These are phyloP conservation scores for Phoxinus phoxinus DNA, from an alignment of 2,113 vertebrate genomes.

Conservation along the genomic window DNA sequence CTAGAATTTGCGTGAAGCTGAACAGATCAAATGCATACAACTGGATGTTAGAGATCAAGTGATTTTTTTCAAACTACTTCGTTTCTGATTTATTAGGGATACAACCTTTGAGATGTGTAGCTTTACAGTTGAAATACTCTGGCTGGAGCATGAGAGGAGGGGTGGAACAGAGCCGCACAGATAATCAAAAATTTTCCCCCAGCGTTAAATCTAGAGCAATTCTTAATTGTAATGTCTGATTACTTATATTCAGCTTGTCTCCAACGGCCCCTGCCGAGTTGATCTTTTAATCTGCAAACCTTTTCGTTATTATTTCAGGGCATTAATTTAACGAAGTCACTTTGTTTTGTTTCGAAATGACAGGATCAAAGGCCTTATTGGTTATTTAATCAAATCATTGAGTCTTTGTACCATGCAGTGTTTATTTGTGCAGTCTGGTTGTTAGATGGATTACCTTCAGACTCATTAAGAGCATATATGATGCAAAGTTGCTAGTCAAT, in stretches of 20 bases:
- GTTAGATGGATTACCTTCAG: slow-evolving; percentile 5
- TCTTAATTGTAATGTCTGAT: slow-evolving; percentile 41
- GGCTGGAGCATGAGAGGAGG: not conserved
- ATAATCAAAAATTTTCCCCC: not conserved
- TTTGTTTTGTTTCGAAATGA: slow-evolving; percentile 30
- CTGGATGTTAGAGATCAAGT: slow-evolving; percentile 18
- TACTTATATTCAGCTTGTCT: slow-evolving; percentile 18
- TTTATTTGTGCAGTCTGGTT: not conserved
- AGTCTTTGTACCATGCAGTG: slow-evolving; percentile 10
- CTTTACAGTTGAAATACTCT: not conserved
- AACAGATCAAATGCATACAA: slow-evolving; percentile 42
- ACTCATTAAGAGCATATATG: not conserved
- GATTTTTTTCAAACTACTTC: slow-evolving; percentile 29
- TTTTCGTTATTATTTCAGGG: not conserved
- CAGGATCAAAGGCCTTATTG: slow-evolving; percentile 20
- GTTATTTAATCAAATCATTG: slow-evolving; percentile 15
- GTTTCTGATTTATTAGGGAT: slow-evolving; percentile 26
- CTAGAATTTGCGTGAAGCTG: slow-evolving; percentile 8
- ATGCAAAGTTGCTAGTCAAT: not conserved
- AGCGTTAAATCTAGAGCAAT: slow-evolving; percentile 3
- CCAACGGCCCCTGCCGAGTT: not conserved
- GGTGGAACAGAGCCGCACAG: not conserved
- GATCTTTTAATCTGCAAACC: slow-evolving; percentile 37
- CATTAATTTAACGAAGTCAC: slow-evolving; percentile 15
- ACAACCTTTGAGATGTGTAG: slow-evolving; percentile 7